Base-by-base conservation (phyloP, 2,888 invertebrate genomes). In the Argynnis bischoffii region DNA sequence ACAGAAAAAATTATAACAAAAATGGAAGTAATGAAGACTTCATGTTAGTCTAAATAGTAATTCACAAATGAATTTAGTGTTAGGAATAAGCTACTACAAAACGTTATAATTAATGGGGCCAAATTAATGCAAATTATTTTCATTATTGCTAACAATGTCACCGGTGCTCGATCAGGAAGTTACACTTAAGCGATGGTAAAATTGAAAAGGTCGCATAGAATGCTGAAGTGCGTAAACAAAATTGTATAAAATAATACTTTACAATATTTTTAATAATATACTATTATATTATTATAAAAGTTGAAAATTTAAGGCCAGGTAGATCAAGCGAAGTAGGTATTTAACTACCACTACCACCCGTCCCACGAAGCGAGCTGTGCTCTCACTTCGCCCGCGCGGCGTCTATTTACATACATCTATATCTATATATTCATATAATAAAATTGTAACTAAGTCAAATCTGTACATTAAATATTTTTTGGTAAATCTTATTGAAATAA, bases 21-120 rank as follows among this genome's bases (percentile, higher is more conserved):
- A 47, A 48, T 41, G 13, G 55, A 48, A 48, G 13, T 54, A 46
- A 59, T 55, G 48, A 55, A 68, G 64, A 70, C 73, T 64, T 73
- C 70, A 70, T 73, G 54, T 55, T 69, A 67, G 71, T 61, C 51
- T 63, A 63, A 75, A 74, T 66, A 66, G 69, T 72, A 46, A 60
- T 68, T 51, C 67, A 63, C 74, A 71, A 79, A 76, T 81, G 80
- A 70, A 70, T 71, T 66, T 66, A 61, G 57, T 68, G 55, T 66
- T 64, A 70, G 59, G 63, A 69, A 63, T 35, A 67, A 16, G 73
- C 72, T 76, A 72, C 71, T 71, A 74, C 66, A 64, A 69, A 68
- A 72, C 70, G 64, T 74, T 70, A 67, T 72, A 75, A 76, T 78
- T 78, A 79, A 79, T 78, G 77, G 74, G 72, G 64, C 55, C 68